Evolutionary conservation across 2,797 vertebrate genomes (phyloP), one percentile per base, ranked within the genome.

Genomic region (Rhinogobio ventralis): DNA sequence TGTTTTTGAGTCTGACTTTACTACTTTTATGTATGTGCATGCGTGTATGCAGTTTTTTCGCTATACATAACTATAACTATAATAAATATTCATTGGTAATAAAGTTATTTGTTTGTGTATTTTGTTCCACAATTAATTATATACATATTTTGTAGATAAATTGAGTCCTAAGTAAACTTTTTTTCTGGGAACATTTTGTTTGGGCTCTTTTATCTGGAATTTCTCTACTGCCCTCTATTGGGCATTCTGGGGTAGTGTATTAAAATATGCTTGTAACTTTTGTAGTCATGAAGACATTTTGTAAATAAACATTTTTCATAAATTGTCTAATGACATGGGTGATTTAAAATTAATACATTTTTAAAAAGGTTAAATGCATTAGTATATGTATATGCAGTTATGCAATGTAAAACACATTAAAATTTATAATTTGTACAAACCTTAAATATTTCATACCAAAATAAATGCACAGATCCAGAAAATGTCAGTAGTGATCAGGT

Each of bases 201-300:
- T 45, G 39, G 33, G n/a, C 25, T 46, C 8, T 45, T 64, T 45
- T 46, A 64, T 79, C 25, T 79, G 25, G 19, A 25, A 39, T 11
- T 68, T 39, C 46, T 67, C 19, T 68, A 39, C 62, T 45, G 72
- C 39, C 73, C 72, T 67, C 82, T 83, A 15, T 62, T 53, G 19
- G 57, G 17, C 30, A 42, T 83, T 53, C 33, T 36, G 23, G 30
- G 9, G 49, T 53, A 36, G 5, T 64, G 30, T 11, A 71, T 23
- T 57, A 28, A 60, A 66, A 73, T 5, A 6, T 42, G 53, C 33
- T 76, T 17, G 11, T 36, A 74, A 30, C 15, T 25, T 45, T 1
- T 3, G 1, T 19, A 6, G 4, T 2, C 19, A 7, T 1, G 2
- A 4, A 45, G 17, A 49, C 28, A 19, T 19, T 72, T 28, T 10